A percentile compares a stretch with the other conserved stretches of the same genome.
phyloP scores from a whole-genome alignment of 2,113 vertebrate genomes.

The Malurus cyaneus region DNA sequence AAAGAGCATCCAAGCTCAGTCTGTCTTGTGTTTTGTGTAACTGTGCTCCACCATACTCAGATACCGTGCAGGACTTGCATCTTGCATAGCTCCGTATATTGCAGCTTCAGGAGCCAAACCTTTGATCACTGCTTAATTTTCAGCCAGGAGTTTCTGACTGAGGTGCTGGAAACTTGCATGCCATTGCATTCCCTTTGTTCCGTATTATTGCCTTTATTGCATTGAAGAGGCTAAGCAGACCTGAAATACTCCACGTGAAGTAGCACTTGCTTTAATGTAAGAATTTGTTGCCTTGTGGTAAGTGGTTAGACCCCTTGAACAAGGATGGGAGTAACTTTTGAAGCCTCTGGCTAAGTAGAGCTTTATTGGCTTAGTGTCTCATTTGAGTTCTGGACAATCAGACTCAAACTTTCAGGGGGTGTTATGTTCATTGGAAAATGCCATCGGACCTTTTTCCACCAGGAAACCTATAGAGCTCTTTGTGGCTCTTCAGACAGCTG shows the following conservation, averaged over 20 bases:
- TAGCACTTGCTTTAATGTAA: neutral
- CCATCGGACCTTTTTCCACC: neutral
- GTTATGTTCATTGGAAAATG: neutral
- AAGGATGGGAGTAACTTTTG: neutral
- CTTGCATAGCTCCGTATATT: neutral
- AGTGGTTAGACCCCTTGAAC: neutral
- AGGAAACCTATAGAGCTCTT: neutral
- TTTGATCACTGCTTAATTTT: neutral
- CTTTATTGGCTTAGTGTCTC: neutral
- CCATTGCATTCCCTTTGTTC: neutral
- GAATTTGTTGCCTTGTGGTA: neutral
- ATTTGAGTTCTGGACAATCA: neutral
- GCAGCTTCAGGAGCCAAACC: neutral
- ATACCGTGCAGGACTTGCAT: neutral
- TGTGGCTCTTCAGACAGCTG: neutral
- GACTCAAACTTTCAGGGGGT: neutral
- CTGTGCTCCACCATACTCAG: neutral
- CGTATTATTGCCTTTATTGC: neutral
- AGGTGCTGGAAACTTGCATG: neutral
- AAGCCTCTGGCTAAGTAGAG: neutral
- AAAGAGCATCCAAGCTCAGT: neutral
- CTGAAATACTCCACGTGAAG: neutral
- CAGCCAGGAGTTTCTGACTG: neutral
- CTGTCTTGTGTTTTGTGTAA: neutral
- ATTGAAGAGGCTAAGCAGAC: neutral